phyloP scores from a whole-genome alignment of 2,888 invertebrate genomes.

The Ochlodes sylvanus region DNA sequence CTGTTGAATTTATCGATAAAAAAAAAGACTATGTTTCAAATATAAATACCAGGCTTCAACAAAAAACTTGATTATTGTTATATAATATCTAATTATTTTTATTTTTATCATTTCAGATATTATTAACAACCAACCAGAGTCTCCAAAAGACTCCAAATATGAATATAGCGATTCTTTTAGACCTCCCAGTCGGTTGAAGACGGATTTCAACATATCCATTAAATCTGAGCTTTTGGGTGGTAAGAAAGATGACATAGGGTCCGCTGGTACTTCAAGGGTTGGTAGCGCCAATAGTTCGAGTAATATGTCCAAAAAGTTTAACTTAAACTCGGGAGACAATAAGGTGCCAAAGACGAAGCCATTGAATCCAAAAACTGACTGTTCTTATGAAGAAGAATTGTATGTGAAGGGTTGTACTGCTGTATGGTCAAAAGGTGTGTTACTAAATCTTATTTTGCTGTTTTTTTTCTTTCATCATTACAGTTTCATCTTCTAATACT shows the following conservation, averaged over 20 bases:
- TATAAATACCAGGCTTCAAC: no score
- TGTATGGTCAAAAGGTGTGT: slow-evolving; percentile 89
- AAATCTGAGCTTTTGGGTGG: slow-evolving; percentile 69
- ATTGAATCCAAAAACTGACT: slow-evolving; percentile 71
- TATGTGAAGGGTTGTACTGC: slow-evolving; percentile 94
- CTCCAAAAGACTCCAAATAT: slow-evolving; percentile 63
- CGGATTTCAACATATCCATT: slow-evolving; percentile 77
- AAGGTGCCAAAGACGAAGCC: slow-evolving; percentile 55
- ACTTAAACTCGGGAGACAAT: slow-evolving; percentile 56
- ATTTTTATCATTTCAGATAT: slow-evolving; percentile 55
- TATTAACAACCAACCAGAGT: slow-evolving; percentile 59
- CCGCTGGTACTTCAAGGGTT: slow-evolving; percentile 63
- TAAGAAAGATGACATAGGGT: slow-evolving; percentile 62
- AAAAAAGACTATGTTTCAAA: no score
- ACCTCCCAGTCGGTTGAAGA: slow-evolving; percentile 71
- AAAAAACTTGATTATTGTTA: no score
- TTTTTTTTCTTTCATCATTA: no score
- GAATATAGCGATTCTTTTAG: slow-evolving; percentile 73
- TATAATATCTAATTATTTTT: not conserved
- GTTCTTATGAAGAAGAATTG: slow-evolving; percentile 92
- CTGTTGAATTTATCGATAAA: no score
- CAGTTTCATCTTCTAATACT: no score
- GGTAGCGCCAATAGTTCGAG: slow-evolving; percentile 78
- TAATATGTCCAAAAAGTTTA: slow-evolving; percentile 78
- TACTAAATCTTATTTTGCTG: no score